Evolutionary conservation across 2,888 invertebrate species (phyloP), one percentile per base, ranked within the genome.

Genomic region (Leptopterna dolabrata): DNA sequence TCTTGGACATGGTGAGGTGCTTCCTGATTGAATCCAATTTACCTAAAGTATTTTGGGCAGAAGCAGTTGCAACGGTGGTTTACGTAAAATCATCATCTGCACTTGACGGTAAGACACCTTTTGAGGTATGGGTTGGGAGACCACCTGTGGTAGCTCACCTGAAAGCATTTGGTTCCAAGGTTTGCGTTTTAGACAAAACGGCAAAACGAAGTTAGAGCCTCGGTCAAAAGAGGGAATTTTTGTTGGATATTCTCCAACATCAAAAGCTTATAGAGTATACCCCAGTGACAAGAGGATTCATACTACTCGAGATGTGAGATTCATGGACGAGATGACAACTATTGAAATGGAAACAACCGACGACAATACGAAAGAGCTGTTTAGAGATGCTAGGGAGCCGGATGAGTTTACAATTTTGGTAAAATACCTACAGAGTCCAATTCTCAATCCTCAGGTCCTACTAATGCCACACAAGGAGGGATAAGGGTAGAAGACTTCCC

Each of bases 31-130:
- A 80, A 47, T 36, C 36, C 13, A 30, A 27, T 29, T 76, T 76
- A 76, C 41, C 29, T 16, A 29, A 76, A 36, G 27, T 24, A 14
- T 85, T 87, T 36, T 87, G 81, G 87, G 80, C 90, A 1, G 91
- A 91, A 88, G 86, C 86, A 73, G 55, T 80, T 24, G 27, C 70
- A 84, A 78, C 84, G 13, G 90, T 91, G 13, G 47, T 45, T 19
- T 71, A 76, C 29, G n/a, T 80, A 1, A 11, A 85, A 85, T 43
- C 36, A 73, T 85, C 76, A 24, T 30, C 30, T 24, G 29, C 41
- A 36, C 24, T 85, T n/a, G 43, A 45, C n/a, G 86, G 84, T 30
- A 70, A 71, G 27, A 84, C 71, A 27, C 63, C 71, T 24, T 84
- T 36, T 11, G 84, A 71, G 76, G 11, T 27, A 24, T 84, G 84